Base-by-base conservation (phyloP, 2,888 invertebrate species). In the Drepana falcataria region DNA sequence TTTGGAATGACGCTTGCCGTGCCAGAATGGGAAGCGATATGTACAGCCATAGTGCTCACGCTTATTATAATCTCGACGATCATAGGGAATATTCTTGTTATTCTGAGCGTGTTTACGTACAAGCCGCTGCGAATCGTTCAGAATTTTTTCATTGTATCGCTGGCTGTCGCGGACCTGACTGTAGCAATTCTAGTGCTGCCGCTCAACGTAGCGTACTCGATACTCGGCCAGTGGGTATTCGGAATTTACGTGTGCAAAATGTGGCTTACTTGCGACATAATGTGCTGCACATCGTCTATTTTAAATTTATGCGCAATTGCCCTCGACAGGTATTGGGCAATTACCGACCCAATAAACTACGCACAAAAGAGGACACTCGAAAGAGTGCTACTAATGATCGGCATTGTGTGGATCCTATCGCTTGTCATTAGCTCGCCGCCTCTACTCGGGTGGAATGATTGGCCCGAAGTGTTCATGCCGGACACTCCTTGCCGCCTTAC, bases 241-340 rank as follows among this genome's bases (percentile, higher is more conserved):
- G 98, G 98, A 34, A 96, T 97, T 74, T 95, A 96, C 69, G 90
- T 97, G 61, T 98, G 98, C 91, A 97, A 98, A 87, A 94, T 98
- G 92, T 99, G 98, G 98, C 92, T 99, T 44, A 97, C 97, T 5
- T 97, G 96, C 76, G 99, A 99, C 83, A 96, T 99, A 51, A 93
- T 98, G 79, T 97, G 98, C 78, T 99, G 98, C 86, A 99, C 98
- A 2, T 98, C 98, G 49, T 98, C 97, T 58, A 98, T 98, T 75
- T 87, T 99, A 57, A 97, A 98, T 87, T 92, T 98, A 61, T 97
- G 97, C 83, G 97, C 97, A 47, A 98, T 99, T 64, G 98, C 98
- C 21, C 88, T 98, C 55, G 99, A 99, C 85, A 93, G 99, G 60
- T 99, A 96, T 81, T 96, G 97, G 96, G 98, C 98, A 48, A 97